These are phyloP conservation scores for Myopa tessellatipennis DNA, from an alignment of 2,888 invertebrate genomes.

Conservation along the genomic window DNA sequence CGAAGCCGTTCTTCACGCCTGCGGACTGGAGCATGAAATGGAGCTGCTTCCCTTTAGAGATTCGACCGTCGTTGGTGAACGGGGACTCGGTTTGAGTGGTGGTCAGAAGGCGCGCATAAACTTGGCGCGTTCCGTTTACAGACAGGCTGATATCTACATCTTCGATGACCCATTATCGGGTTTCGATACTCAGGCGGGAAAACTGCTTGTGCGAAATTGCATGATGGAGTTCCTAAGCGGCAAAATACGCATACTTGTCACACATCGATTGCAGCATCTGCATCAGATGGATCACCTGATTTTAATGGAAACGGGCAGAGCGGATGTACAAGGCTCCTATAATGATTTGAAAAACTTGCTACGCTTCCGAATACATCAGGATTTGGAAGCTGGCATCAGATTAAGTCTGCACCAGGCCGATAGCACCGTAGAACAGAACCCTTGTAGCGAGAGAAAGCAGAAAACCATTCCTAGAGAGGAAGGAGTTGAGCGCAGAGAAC, in stretches of 20 bases:
- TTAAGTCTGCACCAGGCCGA: constrained; percentile 52
- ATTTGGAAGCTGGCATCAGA: constrained; percentile 50
- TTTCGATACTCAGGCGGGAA: constrained; percentile 81
- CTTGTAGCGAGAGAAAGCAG: constrained; percentile 1
- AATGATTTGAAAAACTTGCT: constrained; percentile 70
- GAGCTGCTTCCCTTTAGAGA: constrained; percentile 72
- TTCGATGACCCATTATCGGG: constrained; percentile 84
- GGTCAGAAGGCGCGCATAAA: constrained; percentile 83
- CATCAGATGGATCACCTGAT: constrained; percentile 71
- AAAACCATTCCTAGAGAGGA: constrained; percentile 4
- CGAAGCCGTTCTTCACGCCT: constrained; percentile 70
- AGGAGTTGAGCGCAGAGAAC: constrained; percentile 69
- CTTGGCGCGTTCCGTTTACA: constrained; percentile 79
- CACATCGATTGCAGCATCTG: constrained; percentile 75
- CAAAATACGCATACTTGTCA: constrained; percentile 78
- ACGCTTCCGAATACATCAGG: constrained; percentile 67
- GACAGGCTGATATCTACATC: constrained; percentile 79
- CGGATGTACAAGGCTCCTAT: constrained; percentile 62
- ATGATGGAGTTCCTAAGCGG: constrained; percentile 72
- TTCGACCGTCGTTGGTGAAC: constrained; percentile 72
- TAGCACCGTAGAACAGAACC: constrained; percentile 56
- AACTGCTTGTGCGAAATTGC: constrained; percentile 79
- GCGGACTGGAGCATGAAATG: constrained; percentile 75
- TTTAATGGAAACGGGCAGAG: constrained; percentile 70
- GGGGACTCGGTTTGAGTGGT: constrained; percentile 78